A percentile compares a stretch with the other conserved stretches of the same genome.
Conservation (phyloP, 2,797 vertebrate species). For the Rousettus madagascariensis region DNA sequence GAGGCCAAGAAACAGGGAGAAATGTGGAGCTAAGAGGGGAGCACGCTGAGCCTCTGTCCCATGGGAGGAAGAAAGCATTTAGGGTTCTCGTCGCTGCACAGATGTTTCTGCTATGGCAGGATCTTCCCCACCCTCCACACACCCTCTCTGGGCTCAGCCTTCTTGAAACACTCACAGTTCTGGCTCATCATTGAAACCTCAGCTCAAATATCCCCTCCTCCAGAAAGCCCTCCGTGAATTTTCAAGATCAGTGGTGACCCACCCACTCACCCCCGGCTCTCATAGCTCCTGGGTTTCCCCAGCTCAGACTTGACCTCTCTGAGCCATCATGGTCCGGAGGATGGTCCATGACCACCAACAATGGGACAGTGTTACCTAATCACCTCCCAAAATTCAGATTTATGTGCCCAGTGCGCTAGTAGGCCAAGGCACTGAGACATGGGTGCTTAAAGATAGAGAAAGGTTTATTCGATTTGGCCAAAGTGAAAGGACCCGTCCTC, state of each 20-base stretch:
- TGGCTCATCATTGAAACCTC: neutral
- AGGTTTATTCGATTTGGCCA: too few relatives aligned
- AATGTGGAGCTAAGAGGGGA: neutral
- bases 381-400: too few relatives aligned
- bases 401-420: too few relatives aligned
- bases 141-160: neutral
- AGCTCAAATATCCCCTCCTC: neutral
- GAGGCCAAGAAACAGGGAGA: neutral
- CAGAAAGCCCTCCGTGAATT: neutral
- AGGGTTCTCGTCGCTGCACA: neutral
- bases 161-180: neutral
- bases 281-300: neutral
- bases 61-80: too few relatives aligned
- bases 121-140: too few relatives aligned
- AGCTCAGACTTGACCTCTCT: neutral
- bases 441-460: too few relatives aligned
- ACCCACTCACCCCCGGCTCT: too few relatives aligned
- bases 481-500: too few relatives aligned
- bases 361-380: too few relatives aligned
- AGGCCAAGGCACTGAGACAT: too few relatives aligned
- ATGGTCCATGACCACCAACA: neutral
- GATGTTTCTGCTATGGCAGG: neutral
- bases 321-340: too few relatives aligned
- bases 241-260: neutral
- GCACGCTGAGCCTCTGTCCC: neutral